Evolutionary conservation across 2,888 invertebrate species (phyloP), one percentile per base, ranked within the genome.

Genomic region (Sycophila texana): DNA sequence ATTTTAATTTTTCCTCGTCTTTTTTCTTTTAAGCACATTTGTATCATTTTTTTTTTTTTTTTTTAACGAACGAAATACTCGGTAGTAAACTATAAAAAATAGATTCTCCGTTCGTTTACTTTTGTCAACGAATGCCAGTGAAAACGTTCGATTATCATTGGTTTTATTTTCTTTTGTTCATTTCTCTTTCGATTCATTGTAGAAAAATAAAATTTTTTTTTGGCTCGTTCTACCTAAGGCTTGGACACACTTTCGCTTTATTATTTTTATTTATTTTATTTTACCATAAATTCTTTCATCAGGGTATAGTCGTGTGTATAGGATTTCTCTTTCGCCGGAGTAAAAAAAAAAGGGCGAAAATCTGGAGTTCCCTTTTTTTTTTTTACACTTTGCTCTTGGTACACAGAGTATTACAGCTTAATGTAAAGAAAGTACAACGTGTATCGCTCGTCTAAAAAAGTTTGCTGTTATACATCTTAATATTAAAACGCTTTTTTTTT

Each of bases 71-170:
- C 39, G 57, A 71, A 81, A 77, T 75, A 63, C 53, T 77, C n/a
- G 47, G 26, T 78, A 72, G 57, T 71, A 77, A 81, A 81, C 67
- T 77, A 75, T 78, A 81, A 78, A 81, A 80, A 81, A 74, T 78
- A 81, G 77, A 80, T 68, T 66, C 39, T 75, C 60, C 61, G 53
- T 74, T 39, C 10, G 7, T 65, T 53, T 47, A 65, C 47, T 68
- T 73, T 26, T 61, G 74, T 72, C 30, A 79, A 74, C 70, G 61
- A 76, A 80, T 77, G 22, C 65, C 77, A 65, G 65, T 74, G 57
- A 74, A 74, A 65, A 79, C 70, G 73, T 77, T 74, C 47, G 55
- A 47, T 74, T 39, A 39, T 39, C 39, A 39, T 39, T 39, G 39
- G 1, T 26, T 26, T 26, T 26, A 2, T 26, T 26, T 2, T 26